Evolutionary conservation across 2,113 vertebrate genomes (phyloP).

Genomic region (Neogobius melanostomus): DNA sequence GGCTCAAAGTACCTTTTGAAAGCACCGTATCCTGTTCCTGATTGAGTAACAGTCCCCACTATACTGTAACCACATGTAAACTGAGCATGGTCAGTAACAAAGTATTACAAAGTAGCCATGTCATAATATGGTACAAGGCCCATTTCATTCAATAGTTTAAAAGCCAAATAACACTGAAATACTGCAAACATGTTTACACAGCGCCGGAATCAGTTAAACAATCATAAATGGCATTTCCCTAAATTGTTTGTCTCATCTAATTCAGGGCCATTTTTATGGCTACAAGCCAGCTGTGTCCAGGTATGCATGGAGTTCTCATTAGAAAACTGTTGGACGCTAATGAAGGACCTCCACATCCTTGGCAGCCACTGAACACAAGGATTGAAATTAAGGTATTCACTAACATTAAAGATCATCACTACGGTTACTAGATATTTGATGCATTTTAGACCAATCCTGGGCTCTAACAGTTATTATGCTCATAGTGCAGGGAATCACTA

Average conservation of each 20-base stretch:
- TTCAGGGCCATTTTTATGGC: constrained; percentile 18
- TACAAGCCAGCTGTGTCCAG: constrained; percentile 7
- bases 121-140: neutral
- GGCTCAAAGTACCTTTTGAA: constrained; percentile 34
- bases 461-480: neutral
- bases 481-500: neutral
- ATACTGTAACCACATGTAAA: constrained; percentile 9
- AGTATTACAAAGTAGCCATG: constrained; percentile 7
- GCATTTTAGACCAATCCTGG: constrained; percentile 19
- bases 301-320: constrained; percentile 8
- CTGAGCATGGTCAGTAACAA: neutral
- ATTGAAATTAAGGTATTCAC: neutral
- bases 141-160: constrained; percentile 11
- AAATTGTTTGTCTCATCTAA: constrained; percentile 41
- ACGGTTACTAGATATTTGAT: neutral
- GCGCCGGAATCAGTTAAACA: constrained; percentile 26
- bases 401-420: constrained; percentile 1
- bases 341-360: constrained; percentile 4
- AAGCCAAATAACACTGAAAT: constrained; percentile 22
- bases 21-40: constrained; percentile 21
- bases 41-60: constrained; percentile 7
- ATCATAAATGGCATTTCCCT: constrained; percentile 41
- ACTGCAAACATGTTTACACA: constrained; percentile 36
- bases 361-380: constrained; percentile 1
- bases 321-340: constrained; percentile 20